Evolutionary conservation across 2,797 vertebrate genomes (phyloP), one percentile per base, ranked within the genome.

Genomic region (Muraenolepis orangiensis): DNA sequence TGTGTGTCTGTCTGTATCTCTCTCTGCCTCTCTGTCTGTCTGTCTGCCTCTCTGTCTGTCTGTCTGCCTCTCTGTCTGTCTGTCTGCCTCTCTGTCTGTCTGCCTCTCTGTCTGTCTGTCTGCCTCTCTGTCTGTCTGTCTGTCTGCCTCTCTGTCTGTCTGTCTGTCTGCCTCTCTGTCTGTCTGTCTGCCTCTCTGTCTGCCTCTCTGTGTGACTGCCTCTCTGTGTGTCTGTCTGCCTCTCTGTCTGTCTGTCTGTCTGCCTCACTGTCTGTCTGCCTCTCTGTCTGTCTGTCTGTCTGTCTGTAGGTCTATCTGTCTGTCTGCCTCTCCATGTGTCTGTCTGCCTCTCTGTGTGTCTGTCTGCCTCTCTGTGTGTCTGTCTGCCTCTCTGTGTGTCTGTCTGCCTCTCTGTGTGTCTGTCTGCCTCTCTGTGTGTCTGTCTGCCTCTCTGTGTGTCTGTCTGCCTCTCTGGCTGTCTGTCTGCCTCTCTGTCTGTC

Each of bases 11-110:
- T 4, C 16, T 74, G 79, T 75, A 71, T 42, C 70, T 79, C 14
- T 1, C 66, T 73, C 74, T 81, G 68, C 72, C 74, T 74, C 38
- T 76, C 69, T 42, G 67, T 36, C 64, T 67, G 28, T 6, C 34
- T 81, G 72, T 76, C 69, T 76, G 80, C 72, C 69, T 83, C 72
- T 74, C 81, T 77, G 69, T 61, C 77, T 57, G 80, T 31, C 61
- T 61, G 42, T 71, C 51, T 51, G 34, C 40, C 57, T 11, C 70
- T 61, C 66, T 46, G 20, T 66, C 61, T 40, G 28, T 28, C 14
- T 66, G 70, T 57, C 61, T 38, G 20, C 28, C 20, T 16, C 13
- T 31, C 64, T 66, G 68, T 13, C 42, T 66, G 12, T 40, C 66
- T 46, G 42, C 18, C n/a, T n/a, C n/a, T n/a, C n/a, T n/a, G n/a